Evolutionary conservation across 2,888 invertebrate species (phyloP).

Genomic region (Doris montereyensis): DNA sequence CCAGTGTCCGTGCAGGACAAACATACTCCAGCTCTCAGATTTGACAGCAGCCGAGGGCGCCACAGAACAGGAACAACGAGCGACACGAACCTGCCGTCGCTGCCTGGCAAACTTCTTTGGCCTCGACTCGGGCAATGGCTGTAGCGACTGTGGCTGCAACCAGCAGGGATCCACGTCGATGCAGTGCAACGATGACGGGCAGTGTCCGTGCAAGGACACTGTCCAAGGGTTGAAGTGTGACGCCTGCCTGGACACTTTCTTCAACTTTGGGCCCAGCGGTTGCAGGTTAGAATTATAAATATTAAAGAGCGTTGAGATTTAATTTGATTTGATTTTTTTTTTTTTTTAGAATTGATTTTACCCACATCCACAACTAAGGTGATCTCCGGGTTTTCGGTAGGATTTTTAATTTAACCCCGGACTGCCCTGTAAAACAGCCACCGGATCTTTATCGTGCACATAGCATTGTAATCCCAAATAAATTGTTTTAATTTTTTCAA

Average conservation of each 20-base stretch:
- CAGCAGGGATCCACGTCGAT: conserved; percentile 42
- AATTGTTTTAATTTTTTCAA: too few relatives aligned
- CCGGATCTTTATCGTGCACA: too few relatives aligned
- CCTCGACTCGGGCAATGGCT: conserved; percentile 28
- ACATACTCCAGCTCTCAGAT: conserved; percentile 51
- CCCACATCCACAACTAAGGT: too few relatives aligned
- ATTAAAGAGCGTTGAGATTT: background rate
- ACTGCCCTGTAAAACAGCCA: too few relatives aligned
- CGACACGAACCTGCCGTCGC: conserved; percentile 41
- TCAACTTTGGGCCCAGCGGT: conserved; percentile 50
- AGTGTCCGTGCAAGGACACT: conserved; percentile 59
- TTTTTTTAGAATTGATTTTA: too few relatives aligned
- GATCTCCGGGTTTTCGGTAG: too few relatives aligned
- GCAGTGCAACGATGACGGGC: conserved; percentile 50
- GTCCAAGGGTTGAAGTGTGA: conserved; percentile 55
- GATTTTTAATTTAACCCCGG: too few relatives aligned
- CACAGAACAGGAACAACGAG: background rate
- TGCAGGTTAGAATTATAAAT: conserved; percentile 21
- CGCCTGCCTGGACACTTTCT: conserved; percentile 54
- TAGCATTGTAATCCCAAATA: too few relatives aligned
- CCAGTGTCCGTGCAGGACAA: conserved; percentile 82
- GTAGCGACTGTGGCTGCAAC: conserved; percentile 47
- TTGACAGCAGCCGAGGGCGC: conserved; percentile 17
- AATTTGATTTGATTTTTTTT: background rate
- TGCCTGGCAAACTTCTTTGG: conserved; percentile 52